Evolutionary conservation across 2,888 invertebrate genomes (phyloP).

Genomic region (Xestoiulus laeticollis): DNA sequence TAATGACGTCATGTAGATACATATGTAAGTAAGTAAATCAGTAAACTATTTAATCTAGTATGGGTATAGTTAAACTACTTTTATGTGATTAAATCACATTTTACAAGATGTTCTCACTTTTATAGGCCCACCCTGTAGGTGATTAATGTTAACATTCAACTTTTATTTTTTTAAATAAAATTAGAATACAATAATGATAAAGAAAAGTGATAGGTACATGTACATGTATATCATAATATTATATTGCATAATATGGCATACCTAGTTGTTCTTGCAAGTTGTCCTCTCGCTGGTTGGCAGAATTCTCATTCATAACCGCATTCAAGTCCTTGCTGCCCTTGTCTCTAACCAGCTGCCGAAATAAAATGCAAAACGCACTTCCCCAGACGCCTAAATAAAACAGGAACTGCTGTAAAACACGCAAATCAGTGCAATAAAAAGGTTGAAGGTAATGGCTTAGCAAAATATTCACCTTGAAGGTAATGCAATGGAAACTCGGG

Average conservation of each 20-base stretch:
- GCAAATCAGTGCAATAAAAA: not conserved
- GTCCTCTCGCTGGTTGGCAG: slow-evolving; percentile 52
- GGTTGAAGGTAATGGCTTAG: not conserved
- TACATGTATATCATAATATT: not conserved
- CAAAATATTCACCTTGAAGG: slow-evolving; percentile 62
- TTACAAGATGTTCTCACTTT: too few relatives aligned
- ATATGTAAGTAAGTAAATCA: too few relatives aligned
- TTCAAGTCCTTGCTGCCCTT: slow-evolving; percentile 59
- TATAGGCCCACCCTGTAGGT: too few relatives aligned
- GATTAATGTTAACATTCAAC: too few relatives aligned
- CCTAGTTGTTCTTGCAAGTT: slow-evolving; percentile 55
- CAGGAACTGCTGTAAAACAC: not conserved
- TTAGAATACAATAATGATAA: too few relatives aligned
- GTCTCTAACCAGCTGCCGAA: slow-evolving; percentile 64
- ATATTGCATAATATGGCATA: too few relatives aligned
- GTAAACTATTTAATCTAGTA: too few relatives aligned
- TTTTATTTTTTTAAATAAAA: too few relatives aligned
- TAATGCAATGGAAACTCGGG: slow-evolving; percentile 65
- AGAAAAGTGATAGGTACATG: not conserved
- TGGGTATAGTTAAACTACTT: too few relatives aligned
- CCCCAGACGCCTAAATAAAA: slow-evolving; percentile 65
- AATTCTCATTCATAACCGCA: slow-evolving; percentile 55
- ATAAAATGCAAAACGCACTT: slow-evolving; percentile 66
- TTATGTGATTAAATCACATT: too few relatives aligned
- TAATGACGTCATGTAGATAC: too few relatives aligned